phyloP scores from a whole-genome alignment of 2,888 invertebrate species.

The Apotomis capreana region DNA sequence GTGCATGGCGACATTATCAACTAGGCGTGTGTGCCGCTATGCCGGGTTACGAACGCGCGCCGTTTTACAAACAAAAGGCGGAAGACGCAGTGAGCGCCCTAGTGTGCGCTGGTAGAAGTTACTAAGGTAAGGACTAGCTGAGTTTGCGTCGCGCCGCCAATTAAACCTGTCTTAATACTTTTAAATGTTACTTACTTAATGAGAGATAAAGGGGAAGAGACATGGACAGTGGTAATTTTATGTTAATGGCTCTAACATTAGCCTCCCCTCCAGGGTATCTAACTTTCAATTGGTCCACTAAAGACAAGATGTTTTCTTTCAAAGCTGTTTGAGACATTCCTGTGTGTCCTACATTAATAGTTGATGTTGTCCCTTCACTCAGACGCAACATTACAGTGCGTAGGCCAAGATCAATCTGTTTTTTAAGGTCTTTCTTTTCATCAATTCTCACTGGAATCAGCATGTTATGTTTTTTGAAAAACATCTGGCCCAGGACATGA shows the following conservation, averaged over 20 bases:
- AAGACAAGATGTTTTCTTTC: slow-evolving; percentile 86
- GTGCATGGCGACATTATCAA: too few species aligned
- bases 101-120: too few species aligned
- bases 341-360: slow-evolving; percentile 86
- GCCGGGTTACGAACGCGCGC: too few species aligned
- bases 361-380: slow-evolving; percentile 85
- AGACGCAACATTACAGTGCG: slow-evolving; percentile 85
- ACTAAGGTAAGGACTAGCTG: too few species aligned
- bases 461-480: slow-evolving; percentile 85
- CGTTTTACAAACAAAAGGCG: too few species aligned
- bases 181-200: slow-evolving; percentile 80
- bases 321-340: slow-evolving; percentile 85
- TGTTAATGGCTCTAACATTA: slow-evolving; percentile 87
- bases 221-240: slow-evolving; percentile 85
- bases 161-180: too few species aligned
- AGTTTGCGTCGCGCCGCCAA: too few species aligned
- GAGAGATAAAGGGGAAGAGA: slow-evolving; percentile 88
- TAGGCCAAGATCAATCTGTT: slow-evolving; percentile 84
- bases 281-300: slow-evolving; percentile 82
- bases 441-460: slow-evolving; percentile 86
- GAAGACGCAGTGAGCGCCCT: too few species aligned
- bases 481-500: slow-evolving; percentile 88
- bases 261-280: slow-evolving; percentile 88
- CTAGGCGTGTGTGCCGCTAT: too few species aligned
- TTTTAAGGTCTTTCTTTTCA: slow-evolving; percentile 81